Evolutionary conservation across 2,888 invertebrate species (phyloP), one percentile per base, ranked within the genome.

Genomic region (Folsomia candida): DNA sequence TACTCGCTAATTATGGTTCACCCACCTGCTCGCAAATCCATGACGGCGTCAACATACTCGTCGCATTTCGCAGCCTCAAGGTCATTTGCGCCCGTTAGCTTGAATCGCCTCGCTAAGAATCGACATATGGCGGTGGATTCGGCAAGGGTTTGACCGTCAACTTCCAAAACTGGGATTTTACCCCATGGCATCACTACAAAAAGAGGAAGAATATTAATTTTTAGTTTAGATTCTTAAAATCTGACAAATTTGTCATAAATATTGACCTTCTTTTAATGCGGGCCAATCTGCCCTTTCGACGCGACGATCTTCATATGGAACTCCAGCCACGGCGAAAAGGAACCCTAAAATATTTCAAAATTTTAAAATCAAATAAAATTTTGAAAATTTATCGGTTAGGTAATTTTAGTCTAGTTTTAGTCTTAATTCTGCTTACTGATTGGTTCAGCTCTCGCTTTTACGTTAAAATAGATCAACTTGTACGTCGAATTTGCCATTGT

Each of bases 41-140:
- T 84, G 37, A 87, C 82, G 26, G 85, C 85, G 81, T 87, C 87
- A 67, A 87, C 86, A 69, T 86, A n/a, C n/a, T n/a, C n/a, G n/a
- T n/a, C n/a, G n/a, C n/a, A n/a, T n/a, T n/a, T n/a, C n/a, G n/a
- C n/a, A 51, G 85, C 82, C 79, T 87, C 87, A 85, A 86, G 85
- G 75, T 86, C 86, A 79, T 85, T 84, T 76, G 84, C 84, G n/a
- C 87, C 87, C 22, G 84, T 82, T 69, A 88, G 83, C 6, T 85
- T 85, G 78, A 85, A 83, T 76, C 86, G 83, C 65, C 83, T 83
- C 0, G 87, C 88, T 71, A 88, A 81, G 82, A 86, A 87, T 79
- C 87, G 83, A 4, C 86, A 86, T 69, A 88, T 86, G 9, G 88
- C 87, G 77, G 85, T 85, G 74, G 86, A 86, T 78, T 88, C 87